Conservation (phyloP, 2,888 invertebrate species). For the Andrena bicolor region DNA sequence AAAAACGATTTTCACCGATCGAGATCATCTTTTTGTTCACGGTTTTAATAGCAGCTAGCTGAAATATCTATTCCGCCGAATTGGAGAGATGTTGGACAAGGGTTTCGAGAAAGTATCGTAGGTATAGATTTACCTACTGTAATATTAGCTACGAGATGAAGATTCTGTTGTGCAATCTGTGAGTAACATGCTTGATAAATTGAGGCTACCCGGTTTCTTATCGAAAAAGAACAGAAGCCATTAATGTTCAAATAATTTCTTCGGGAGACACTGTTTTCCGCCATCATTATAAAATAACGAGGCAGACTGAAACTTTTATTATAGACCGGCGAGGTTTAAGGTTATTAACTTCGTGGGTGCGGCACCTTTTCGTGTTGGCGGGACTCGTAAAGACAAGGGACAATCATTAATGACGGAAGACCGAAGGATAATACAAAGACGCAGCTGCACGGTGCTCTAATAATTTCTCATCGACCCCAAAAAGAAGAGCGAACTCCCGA, state of each 20-base stretch:
- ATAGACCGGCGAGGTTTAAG: too few species aligned
- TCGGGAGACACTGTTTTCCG: too few species aligned
- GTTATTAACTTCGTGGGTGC: too few species aligned
- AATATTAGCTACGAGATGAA: neutral
- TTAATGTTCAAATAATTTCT: too few species aligned
- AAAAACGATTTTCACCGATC: neutral
- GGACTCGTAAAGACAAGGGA: neutral
- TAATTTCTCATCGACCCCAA: conserved; percentile 17
- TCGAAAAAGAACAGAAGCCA: too few species aligned
- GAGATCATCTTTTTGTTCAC: neutral
- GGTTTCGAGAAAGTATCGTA: neutral
- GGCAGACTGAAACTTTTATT: too few species aligned
- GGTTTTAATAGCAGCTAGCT: neutral
- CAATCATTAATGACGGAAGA: conserved; percentile 25
- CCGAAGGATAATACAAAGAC: neutral
- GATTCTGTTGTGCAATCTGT: too few species aligned
- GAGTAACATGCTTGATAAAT: too few species aligned
- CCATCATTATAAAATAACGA: too few species aligned
- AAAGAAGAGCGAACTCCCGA: conserved; percentile 6
- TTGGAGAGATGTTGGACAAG: neutral
- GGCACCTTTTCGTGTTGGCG: neutral
- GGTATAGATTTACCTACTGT: too few species aligned
- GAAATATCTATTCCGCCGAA: neutral
- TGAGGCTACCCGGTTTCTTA: too few species aligned
- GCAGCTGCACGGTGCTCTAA: neutral